phyloP scores from a whole-genome alignment of 2,888 invertebrate genomes.

The Acleris literana region DNA sequence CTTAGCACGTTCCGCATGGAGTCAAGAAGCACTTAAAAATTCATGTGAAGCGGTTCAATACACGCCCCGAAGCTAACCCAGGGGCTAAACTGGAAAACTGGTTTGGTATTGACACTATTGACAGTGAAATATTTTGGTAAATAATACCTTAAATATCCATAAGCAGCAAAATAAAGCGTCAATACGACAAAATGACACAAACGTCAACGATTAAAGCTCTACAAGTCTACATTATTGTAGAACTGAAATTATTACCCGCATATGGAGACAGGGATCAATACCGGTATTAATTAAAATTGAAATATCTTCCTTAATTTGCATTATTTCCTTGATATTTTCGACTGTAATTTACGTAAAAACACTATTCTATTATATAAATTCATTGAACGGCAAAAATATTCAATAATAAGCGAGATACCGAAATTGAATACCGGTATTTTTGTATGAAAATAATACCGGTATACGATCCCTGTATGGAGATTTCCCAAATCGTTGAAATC shows the following conservation, averaged over 20 bases:
- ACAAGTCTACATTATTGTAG: not conserved
- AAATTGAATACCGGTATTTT: too few relatives aligned
- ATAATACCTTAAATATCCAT: not conserved
- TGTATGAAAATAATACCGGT: too few relatives aligned
- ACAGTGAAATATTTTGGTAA: slow-evolving; percentile 16
- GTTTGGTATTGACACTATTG: slow-evolving; percentile 17
- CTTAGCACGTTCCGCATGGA: slow-evolving; percentile 22
- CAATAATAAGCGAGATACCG: too few relatives aligned
- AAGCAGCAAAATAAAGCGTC: slow-evolving; percentile 6
- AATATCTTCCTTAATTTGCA: too few relatives aligned
- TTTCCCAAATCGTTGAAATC: not conserved
- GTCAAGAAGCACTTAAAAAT: slow-evolving; percentile 29
- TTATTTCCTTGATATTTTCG: too few relatives aligned
- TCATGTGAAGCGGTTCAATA: slow-evolving; percentile 33
- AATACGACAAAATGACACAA: not conserved
- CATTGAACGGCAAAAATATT: too few relatives aligned
- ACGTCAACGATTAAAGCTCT: not conserved
- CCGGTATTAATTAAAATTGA: too few relatives aligned
- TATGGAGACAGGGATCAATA: too few relatives aligned
- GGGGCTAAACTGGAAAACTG: slow-evolving; percentile 9
- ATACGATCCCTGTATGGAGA: too few relatives aligned
- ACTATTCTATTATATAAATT: too few relatives aligned
- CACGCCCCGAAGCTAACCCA: not conserved
- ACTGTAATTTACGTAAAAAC: too few relatives aligned
- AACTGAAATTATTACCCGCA: not conserved